Base-by-base conservation (phyloP, 2,113 vertebrate species). In the Oryzias melastigma region DNA sequence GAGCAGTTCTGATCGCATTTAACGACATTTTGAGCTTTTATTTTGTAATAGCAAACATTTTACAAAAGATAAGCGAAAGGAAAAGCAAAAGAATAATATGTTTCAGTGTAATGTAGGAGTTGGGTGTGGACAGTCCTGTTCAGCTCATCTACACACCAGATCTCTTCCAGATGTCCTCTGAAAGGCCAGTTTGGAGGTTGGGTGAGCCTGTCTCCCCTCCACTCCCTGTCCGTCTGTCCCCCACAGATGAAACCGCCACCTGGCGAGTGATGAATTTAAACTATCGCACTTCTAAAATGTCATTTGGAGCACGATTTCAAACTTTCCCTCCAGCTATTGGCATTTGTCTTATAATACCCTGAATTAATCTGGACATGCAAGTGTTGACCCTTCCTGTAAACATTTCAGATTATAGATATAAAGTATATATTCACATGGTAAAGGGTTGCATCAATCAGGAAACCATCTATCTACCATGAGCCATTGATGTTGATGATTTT, bases 151-250 rank as follows among this genome's bases (percentile, higher is more conserved):
- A 70, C 56, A 68, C 58, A 72, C 53, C 61, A 66, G 82, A 87
- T 89, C 75, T 73, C 73, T 83, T 83, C 83, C 90, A 90, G 87
- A 88, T 89, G 85, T 91, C 80, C 72, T 43, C 62, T 52, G 69
- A 62, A 67, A 71, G 49, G 62, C 48, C 54, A 10, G 52, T 55
- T 19, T 27, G 49, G 59, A 78, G 64, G 75, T 69, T 65, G 85
- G 82, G 82, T 45, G 68, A 74, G 79, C 85, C 40, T 43, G 45
- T 75, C 75, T 75, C n/a, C 46, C 46, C n/a, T 47, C n/a, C 42
- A 14, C 42, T 43, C 42, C 4, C 42, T 43, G 13, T 43, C 42
- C 15, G 3, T 43, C 43, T 17, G 3, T 45, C 43, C 43, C 43
- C 62, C 22, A 58, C 62, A 63, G 58, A 66, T 69, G 52, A 40